Conservation (phyloP, 2,888 invertebrate genomes). For the Agrotis exclamationis region DNA sequence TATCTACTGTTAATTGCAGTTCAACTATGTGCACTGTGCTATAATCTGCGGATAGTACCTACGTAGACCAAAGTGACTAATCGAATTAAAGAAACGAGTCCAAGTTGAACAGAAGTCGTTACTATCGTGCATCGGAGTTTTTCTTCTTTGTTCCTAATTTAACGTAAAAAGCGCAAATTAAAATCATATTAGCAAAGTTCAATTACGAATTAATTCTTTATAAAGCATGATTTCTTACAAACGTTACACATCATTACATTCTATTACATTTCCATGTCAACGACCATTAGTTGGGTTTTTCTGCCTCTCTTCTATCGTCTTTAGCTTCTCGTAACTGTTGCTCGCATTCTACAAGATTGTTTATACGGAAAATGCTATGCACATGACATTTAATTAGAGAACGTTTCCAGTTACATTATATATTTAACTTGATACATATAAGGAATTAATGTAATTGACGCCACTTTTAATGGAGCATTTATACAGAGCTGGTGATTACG, state of each 20-base stretch:
- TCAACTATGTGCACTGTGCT: neutral
- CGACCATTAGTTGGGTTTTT: conserved; percentile 71
- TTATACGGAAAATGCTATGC: conserved; percentile 81
- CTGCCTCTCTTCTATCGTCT: conserved; percentile 67
- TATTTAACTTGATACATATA: conserved; percentile 83
- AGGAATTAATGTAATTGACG: conserved; percentile 88
- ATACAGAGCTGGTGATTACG: conserved; percentile 84
- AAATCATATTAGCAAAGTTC: conserved; percentile 12
- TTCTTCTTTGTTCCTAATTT: conserved; percentile 2
- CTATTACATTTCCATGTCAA: conserved; percentile 62
- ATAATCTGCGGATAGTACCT: conserved; percentile 12
- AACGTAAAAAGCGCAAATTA: conserved; percentile 7
- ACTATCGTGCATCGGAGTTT: neutral
- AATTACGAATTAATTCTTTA: conserved; percentile 4
- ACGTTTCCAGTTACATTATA: conserved; percentile 78
- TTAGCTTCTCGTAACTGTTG: conserved; percentile 72
- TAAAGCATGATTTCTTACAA: conserved; percentile 15
- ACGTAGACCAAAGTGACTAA: conserved; percentile 6
- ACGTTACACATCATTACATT: conserved; percentile 39
- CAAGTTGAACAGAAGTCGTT: neutral
- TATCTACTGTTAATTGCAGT: conserved; percentile 22
- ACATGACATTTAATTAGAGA: conserved; percentile 85
- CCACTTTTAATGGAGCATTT: conserved; percentile 87
- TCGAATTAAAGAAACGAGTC: neutral
- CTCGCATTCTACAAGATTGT: conserved; percentile 80